Evolutionary conservation across 2,113 vertebrate genomes (phyloP), one percentile per base, ranked within the genome.

Genomic region (Tringa solitaria): DNA sequence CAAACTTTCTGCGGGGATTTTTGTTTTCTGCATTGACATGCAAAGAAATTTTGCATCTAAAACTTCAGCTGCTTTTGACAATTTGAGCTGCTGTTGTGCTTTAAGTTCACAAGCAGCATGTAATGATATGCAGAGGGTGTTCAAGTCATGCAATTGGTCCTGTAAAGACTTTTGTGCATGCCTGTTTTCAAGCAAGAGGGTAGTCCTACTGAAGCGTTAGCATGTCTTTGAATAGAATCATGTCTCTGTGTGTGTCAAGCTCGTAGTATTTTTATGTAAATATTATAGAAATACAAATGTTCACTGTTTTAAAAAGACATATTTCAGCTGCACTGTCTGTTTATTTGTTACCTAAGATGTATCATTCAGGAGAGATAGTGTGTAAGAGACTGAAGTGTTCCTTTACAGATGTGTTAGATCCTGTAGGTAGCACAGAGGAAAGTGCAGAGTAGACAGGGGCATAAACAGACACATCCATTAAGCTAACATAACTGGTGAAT

Each of bases 371-470:
- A 65, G 30, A 54, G 56, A 30, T 6, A 64, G 33, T 8, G 14
- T 24, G 0, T n/a, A 12, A 63, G 50, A 41, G 61, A 39, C 14
- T 2, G 1, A 70, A 74, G 6, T 8, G 27, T 14, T 70, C 33
- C 18, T 91, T 74, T 60, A 32, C 11, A 43, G 37, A 14, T 45
- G 33, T 26, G 59, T 8, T n/a, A 46, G 80, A 30, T 48, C 41
- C 46, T 67, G 37, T 32, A 39, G 51, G 68, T 22, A 86, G 39
- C 51, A 53, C 37, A 63, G 54, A 85, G 30, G 37, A 32, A 72
- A 60, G 23, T 0, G 11, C 10, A 18, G 54, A 39, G 33, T 19
- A 32, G 53, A 53, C 39, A 50, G 21, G 28, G n/a, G 20, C 37
- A 70, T 8, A 64, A 67, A 59, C 57, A 78, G 72, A 27, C 54